Percentiles rank a stretch among this genome's conserved stretches.
phyloP scores from a whole-genome alignment of 2,113 vertebrate genomes.

The Eleginops maclovinus region DNA sequence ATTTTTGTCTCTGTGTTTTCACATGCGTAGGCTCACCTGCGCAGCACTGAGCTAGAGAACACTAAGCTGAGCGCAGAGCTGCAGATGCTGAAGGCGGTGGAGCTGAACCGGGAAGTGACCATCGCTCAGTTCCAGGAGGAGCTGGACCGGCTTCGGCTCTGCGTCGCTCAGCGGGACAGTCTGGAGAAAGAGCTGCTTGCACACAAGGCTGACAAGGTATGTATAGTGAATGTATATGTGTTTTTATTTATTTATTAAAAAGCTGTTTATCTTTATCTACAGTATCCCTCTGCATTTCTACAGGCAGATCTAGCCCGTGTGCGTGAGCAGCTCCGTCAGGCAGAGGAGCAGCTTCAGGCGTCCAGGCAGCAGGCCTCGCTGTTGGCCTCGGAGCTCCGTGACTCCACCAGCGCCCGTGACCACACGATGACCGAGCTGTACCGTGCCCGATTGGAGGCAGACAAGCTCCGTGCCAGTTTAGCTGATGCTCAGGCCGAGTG shows the following conservation, averaged over 20 bases:
- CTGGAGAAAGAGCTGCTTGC: constrained; percentile 87
- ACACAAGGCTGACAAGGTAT: constrained; percentile 88
- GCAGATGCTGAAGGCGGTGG: constrained; percentile 94
- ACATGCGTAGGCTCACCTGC: constrained; percentile 88
- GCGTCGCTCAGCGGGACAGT: constrained; percentile 88
- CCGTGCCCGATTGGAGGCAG: constrained; percentile 88
- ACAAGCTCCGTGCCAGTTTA: constrained; percentile 82
- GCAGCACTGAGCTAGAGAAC: constrained; percentile 97
- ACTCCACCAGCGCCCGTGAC: constrained; percentile 90
- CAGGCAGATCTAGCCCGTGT: constrained; percentile 88
- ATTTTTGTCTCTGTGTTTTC: not conserved
- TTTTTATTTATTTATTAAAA: no score
- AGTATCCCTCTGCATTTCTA: not conserved
- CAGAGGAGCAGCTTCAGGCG: constrained; percentile 94
- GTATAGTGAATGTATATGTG: no score
- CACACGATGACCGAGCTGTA: constrained; percentile 93
- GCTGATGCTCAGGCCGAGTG: constrained; percentile 88
- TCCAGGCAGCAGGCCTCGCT: constrained; percentile 90
- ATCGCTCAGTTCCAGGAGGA: constrained; percentile 96
- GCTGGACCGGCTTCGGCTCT: constrained; percentile 88
- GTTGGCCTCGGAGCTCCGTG: constrained; percentile 92
- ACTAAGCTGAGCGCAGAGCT: constrained; percentile 94
- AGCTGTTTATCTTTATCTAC: no score
- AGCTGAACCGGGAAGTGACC: constrained; percentile 93
- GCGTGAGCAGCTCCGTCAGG: constrained; percentile 91